Base-by-base conservation (phyloP, 2,888 invertebrate genomes). In the Philereme transversata region DNA sequence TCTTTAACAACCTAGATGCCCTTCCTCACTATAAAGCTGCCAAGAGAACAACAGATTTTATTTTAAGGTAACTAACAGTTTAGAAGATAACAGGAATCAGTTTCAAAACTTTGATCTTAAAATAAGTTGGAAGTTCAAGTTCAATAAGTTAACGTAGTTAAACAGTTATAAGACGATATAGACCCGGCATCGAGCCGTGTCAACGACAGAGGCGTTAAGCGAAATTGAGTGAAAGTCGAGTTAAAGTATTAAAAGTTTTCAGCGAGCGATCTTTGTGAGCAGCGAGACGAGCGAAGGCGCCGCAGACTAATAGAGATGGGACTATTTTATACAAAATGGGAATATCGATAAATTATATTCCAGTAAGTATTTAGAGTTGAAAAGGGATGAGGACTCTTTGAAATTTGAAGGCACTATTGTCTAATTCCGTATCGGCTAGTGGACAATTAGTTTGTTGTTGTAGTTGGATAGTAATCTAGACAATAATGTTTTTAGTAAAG, bases 211-310 rank as follows among this genome's bases (percentile, higher is more conserved):
- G 81, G 88, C 85, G 87, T 82, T 86, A 84, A 87, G 84, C 84
- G 87, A 89, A 91, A 90, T 90, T 88, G 91, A 90, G 90, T 87
- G 89, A 90, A 87, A 90, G 88, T 86, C 84, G 86, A 88, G 89
- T 90, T 90, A 90, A 91, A 87, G 92, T 91, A 91, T 92, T 91
- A 92, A 90, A 91, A 91, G 90, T 91, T 91, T 91, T 89, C 87
- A 91, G 86, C 86, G 78, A 83, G 81, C 88, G 89, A 89, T 90
- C 89, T 88, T 85, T 80, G 78, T 75, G 79, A 77, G 78, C 74
- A 75, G 72, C 75, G 79, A 80, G 78, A 78, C 81, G 79, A 69
- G 64, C 66, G 52, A 66, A 55, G 57, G 55, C 68, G 71, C 73
- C 80, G 74, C 77, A 72, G 69, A 75, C 68, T 69, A 64, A 41